Percentiles rank a stretch among this genome's conserved stretches.
These are phyloP conservation scores for Archaeoteleia sp. DNA, from an alignment of 2,888 invertebrate species.

Conservation along the genomic window DNA sequence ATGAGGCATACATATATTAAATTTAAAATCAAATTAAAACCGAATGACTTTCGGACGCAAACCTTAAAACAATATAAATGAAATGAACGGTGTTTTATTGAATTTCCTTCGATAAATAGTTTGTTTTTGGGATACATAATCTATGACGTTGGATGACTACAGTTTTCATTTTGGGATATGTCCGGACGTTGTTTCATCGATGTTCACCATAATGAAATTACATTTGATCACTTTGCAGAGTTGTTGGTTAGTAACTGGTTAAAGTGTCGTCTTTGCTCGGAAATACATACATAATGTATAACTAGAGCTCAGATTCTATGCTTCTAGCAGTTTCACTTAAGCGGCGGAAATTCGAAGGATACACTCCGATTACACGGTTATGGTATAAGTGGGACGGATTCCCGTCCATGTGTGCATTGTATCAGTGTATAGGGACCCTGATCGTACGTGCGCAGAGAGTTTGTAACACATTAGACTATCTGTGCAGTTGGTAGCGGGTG, in stretches of 20 bases:
- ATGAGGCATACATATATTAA: too few species aligned
- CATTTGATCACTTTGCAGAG: conserved; percentile 2
- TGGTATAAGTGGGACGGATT: neutral
- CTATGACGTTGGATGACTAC: too few species aligned
- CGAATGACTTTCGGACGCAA: too few species aligned
- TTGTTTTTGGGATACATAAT: too few species aligned
- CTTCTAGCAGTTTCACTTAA: conserved; percentile 4
- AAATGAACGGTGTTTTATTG: too few species aligned
- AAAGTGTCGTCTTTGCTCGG: conserved; percentile 4
- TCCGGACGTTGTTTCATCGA: too few species aligned
- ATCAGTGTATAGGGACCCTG: neutral
- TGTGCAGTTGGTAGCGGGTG: neutral
- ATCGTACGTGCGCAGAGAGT: neutral
- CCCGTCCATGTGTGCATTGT: neutral
- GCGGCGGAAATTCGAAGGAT: conserved; percentile 6
- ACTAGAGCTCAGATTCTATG: neutral
- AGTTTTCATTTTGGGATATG: too few species aligned
- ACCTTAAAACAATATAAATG: too few species aligned
- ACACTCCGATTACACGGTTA: neutral
- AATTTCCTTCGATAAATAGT: too few species aligned
- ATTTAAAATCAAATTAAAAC: too few species aligned
- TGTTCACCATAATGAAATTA: conserved; percentile 3
- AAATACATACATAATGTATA: conserved; percentile 10
- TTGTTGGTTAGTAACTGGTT: conserved; percentile 3
- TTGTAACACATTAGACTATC: conserved; percentile 11